Base-by-base conservation (phyloP, 2,888 invertebrate species). In the Nomada fucata region DNA sequence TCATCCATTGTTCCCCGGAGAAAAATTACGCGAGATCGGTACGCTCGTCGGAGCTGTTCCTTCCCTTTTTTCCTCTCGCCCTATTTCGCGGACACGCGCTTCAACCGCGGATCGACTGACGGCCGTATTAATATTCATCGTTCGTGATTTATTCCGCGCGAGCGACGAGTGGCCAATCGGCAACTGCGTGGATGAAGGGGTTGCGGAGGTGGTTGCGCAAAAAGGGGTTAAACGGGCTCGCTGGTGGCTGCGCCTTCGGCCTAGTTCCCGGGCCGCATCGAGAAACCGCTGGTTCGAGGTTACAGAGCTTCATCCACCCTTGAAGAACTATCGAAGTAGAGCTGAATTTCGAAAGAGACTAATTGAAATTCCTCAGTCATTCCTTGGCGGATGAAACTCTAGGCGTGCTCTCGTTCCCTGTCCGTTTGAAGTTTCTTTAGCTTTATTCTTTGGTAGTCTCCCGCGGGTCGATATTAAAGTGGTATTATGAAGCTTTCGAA, bases 51-150 rank as follows among this genome's bases (percentile, higher is more conserved):
- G 59, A 9, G 15, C 23, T 2, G 63, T 42, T 23, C 55, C 18
- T 23, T 13, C 47, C 55, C 26, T 36, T 18, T 36, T 55, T 55
- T 23, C 23, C 23, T 47, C 44, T 53, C 57, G 29, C 18, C n/a
- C 65, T 42, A 47, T 47, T 64, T 65, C 55, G 23, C 18, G 29
- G 15, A 23, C 60, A 26, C 26, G 26, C 11, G 26, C 57, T 67
- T 47, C 57, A 44, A 4, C 15, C 50, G 36, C 44, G 59, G 53
- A 73, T 69, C 59, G 64, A 59, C 42, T 23, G 52, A 2, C 57
- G 9, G 4, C 13, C 13, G 9, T 42, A 73, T 81, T 82, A 81
- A 83, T 83, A 81, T 83, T 77, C 82, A 83, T 83, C 71, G 74
- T 59, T 53, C 36, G 70, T 63, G 61, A 77, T 74, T 83, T 83